These are phyloP conservation scores for Ceratina calcarata DNA, from an alignment of 1,140 invertebrate genomes.

Conservation along the genomic window DNA sequence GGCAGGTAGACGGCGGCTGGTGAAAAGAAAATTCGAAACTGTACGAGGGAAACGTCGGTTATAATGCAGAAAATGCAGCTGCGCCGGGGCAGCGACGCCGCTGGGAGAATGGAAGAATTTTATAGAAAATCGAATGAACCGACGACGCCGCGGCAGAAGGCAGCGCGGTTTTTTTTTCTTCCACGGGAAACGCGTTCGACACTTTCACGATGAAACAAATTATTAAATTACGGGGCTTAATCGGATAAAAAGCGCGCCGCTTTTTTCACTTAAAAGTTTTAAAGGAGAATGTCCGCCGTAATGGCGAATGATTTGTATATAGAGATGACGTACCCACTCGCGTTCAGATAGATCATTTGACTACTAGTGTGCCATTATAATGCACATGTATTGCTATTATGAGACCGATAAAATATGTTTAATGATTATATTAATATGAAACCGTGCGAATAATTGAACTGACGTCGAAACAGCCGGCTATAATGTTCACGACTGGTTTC, in stretches of 20 bases:
- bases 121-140: constrained; percentile 20
- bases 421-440: too few relatives aligned
- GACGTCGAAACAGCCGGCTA: too few relatives aligned
- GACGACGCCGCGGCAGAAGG: too few relatives aligned
- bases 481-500: too few relatives aligned
- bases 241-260: background rate
- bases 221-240: background rate
- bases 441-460: too few relatives aligned
- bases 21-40: constrained; percentile 40
- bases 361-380: too few relatives aligned
- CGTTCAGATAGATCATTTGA: too few relatives aligned
- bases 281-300: background rate
- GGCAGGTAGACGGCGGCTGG: too few relatives aligned
- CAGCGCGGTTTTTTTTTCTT: background rate
- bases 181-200: background rate
- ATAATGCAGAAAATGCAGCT: background rate
- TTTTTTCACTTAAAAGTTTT: background rate
- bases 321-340: too few relatives aligned
- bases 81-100: background rate
- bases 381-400: too few relatives aligned
- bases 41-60: constrained; percentile 11
- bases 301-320: too few relatives aligned
- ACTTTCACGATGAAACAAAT: background rate
- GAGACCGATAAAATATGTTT: too few relatives aligned
- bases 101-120: constrained; percentile 5